phyloP scores from a whole-genome alignment of 35 echinoderm and acorn worm genomes.

The Holothuria glaberrima region DNA sequence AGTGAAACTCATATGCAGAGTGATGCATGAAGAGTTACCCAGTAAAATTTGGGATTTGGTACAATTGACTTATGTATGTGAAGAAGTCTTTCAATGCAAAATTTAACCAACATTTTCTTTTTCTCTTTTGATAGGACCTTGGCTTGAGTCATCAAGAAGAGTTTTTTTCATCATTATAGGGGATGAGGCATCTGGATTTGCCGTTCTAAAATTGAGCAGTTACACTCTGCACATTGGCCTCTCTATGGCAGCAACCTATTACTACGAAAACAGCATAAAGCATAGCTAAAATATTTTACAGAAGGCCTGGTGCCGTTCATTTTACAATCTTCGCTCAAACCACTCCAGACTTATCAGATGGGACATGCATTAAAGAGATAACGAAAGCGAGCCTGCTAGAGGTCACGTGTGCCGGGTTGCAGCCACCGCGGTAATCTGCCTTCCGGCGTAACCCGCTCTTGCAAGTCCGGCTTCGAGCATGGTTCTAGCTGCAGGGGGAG shows the following conservation, averaged over 20 bases:
- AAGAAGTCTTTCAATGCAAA: too few species aligned
- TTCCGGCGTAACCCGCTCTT: too few species aligned
- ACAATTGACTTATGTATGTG: too few species aligned
- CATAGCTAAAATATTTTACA: constrained; percentile 40
- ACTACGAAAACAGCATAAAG: constrained; percentile 32
- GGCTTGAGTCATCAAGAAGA: not conserved
- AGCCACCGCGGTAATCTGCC: not conserved
- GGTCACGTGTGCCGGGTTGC: not conserved
- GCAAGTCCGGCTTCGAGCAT: too few species aligned
- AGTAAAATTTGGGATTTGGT: too few species aligned
- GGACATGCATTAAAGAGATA: not conserved
- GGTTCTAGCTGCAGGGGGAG: not conserved
- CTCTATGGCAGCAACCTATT: constrained; percentile 35
- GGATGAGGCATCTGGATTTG: constrained; percentile 41
- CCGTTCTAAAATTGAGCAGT: constrained; percentile 45
- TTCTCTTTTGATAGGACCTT: not conserved
- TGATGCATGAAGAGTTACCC: too few species aligned
- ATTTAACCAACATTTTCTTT: not conserved
- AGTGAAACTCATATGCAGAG: too few species aligned
- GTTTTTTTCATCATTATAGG: not conserved
- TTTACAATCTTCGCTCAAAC: constrained; percentile 38
- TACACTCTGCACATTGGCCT: constrained; percentile 26
- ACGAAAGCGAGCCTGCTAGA: not conserved
- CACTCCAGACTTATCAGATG: not conserved
- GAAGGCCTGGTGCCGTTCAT: constrained; percentile 43